Conservation (phyloP, 2,113 vertebrate genomes). For the Circaetus cinerascens region DNA sequence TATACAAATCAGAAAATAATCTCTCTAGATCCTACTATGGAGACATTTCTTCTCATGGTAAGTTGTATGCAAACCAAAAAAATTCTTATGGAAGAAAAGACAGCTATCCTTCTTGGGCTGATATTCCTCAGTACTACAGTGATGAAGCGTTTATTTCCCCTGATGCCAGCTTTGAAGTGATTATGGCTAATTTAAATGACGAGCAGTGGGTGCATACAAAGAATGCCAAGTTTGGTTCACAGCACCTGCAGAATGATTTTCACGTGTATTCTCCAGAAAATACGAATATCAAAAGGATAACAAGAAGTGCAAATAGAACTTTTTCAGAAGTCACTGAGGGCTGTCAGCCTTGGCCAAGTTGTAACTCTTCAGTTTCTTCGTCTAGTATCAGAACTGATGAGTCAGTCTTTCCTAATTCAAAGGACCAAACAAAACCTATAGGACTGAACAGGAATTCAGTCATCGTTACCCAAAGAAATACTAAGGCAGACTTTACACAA, state of each 20-base stretch:
- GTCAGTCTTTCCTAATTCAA: neutral
- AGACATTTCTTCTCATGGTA: constrained; percentile 34
- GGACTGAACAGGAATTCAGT: neutral
- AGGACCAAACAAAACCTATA: constrained; percentile 6
- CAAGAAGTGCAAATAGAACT: constrained; percentile 1
- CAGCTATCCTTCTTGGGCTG: constrained; percentile 43
- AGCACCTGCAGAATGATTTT: constrained; percentile 12
- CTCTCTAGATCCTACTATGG: constrained; percentile 49
- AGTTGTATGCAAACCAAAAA: constrained; percentile 32
- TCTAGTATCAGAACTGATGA: constrained; percentile 21
- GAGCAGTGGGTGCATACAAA: neutral
- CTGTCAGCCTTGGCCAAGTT: neutral
- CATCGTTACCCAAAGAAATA: neutral
- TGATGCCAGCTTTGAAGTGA: constrained; percentile 53
- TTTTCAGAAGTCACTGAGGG: constrained; percentile 3
- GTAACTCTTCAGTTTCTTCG: constrained; percentile 1
- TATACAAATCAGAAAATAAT: constrained; percentile 57
- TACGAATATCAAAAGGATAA: neutral
- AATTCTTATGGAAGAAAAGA: constrained; percentile 44
- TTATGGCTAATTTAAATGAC: constrained; percentile 40
- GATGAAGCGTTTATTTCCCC: constrained; percentile 50
- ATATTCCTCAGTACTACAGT: constrained; percentile 37
- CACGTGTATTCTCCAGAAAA: constrained; percentile 12
- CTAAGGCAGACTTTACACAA: constrained; percentile 20
- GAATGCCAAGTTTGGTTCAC: constrained; percentile 19